Base-by-base conservation (phyloP, 2,888 invertebrate species). In the Drosophila sordidula region DNA sequence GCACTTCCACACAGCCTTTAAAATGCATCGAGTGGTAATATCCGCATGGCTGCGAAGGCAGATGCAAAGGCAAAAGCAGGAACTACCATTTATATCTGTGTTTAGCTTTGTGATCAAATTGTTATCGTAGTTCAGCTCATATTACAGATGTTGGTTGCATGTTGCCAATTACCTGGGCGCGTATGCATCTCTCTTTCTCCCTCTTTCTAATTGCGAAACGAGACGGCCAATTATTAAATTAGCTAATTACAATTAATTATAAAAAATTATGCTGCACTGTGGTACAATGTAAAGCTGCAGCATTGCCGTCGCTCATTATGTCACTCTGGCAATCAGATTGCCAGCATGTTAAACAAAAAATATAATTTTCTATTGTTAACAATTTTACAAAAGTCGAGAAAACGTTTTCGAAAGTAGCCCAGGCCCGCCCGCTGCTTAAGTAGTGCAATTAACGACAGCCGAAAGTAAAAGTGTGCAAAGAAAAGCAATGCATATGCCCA, bases 381-480 rank as follows among this genome's bases (percentile, higher is more conserved):
- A 47, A 54, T 44, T 14, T 50, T 16, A 46, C 36, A 50, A 42
- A 42, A 34, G 56, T 25, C 71, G 55, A 71, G 67, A 56, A 66
- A 70, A 66, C 45, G 44, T 41, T 71, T 8, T 63, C 64, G 80
- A 80, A 80, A 80, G 80, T 82, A 50, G 62, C 58, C 44, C 69
- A 54, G 70, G 66, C 70, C 78, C 75, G 79, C 78, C 80, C 78
- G 82, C 75, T 75, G 80, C 55, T 80, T 70, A 80, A 78, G 62
- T 78, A 82, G 76, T 73, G 80, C 83, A 80, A 80, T 80, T 82
- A 81, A 71, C 71, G 61, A 70, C 56, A 55, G 49, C 69, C 70
- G 67, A 81, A 80, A 81, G 83, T 83, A 83, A 81, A 81, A 81
- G 80, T 83, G 80, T 59, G 61, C 64, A 75, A 57, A 69, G 46